A percentile compares a stretch with the other conserved stretches of the same genome.
These are phyloP conservation scores for Anolis carolinensis DNA, from an alignment of 2,113 vertebrate species.

Conservation along the genomic window DNA sequence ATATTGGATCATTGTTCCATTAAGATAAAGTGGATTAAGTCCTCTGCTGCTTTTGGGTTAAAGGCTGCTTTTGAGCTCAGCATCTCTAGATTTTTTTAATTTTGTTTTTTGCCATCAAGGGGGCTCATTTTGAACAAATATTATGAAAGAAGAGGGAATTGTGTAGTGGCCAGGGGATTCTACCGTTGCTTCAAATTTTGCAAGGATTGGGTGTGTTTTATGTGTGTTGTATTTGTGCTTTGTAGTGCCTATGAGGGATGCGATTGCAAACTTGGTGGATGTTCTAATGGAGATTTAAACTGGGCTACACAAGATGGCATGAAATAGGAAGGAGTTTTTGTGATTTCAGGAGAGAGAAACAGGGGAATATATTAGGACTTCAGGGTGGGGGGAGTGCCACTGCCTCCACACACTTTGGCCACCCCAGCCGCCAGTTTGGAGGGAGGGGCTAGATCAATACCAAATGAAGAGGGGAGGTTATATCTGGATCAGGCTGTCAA, in stretches of 20 bases:
- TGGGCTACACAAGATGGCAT: neutral
- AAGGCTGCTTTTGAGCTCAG: neutral
- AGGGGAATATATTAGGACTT: neutral
- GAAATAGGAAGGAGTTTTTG: neutral
- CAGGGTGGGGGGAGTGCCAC: too few relatives aligned
- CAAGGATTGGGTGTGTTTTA: neutral
- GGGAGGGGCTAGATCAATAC: neutral
- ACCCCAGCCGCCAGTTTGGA: too few relatives aligned
- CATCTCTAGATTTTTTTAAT: too few relatives aligned
- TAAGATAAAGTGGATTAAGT: neutral
- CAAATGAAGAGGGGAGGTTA: neutral
- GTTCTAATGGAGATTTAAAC: neutral
- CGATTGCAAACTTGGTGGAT: neutral
- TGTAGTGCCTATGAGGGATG: neutral
- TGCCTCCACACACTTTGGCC: too few relatives aligned
- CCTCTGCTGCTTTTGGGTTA: neutral
- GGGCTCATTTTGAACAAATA: neutral
- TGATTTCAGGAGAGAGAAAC: neutral
- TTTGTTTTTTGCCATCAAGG: too few relatives aligned
- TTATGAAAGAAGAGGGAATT: neutral
- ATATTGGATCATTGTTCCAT: neutral
- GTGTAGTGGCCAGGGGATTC: neutral
- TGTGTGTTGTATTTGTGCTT: neutral
- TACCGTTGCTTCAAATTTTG: neutral
- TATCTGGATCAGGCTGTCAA: slow-evolving; percentile 13